Evolutionary conservation across 2,797 vertebrate genomes (phyloP), one percentile per base, ranked within the genome.

Genomic region (Lepus oiostolus): DNA sequence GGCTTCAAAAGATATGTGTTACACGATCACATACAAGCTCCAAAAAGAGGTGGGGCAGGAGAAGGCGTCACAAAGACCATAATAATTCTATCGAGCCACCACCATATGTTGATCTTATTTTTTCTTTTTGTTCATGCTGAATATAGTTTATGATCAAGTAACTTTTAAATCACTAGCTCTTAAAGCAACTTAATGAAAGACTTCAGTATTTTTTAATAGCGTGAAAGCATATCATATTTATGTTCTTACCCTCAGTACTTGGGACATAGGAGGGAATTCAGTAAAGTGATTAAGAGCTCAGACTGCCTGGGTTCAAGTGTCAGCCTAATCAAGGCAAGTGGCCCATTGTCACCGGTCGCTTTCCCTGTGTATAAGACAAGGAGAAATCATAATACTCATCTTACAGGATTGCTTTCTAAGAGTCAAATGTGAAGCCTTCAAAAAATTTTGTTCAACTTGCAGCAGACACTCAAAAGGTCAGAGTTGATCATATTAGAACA

Each of bases 261-360:
- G 71, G 47, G 83, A 65, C 24, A 7, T 72, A 24, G 38, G 47
- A 75, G 62, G 72, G 84, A 77, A 81, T 83, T 81, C 30, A 75
- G 28, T 72, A 47, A 54, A 86, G 68, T 26, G 42, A 82, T 88
- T 67, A 70, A 93, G 52, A 84, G 72, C 92, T 88, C 80, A 93
- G 77, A 74, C 85, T 35, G 65, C 88, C 67, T 72, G 82, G 28
- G 2, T 60, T 93, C 50, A 67, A 75, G 75, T 72, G 71, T 42
- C 84, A 17, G 35, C 62, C 82, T 71, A 80, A 88, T 58, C 60
- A 76, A 79, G 47, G 82, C 70, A 83, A 47, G 62, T 62, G 35
- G 32, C 42, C 67, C 79, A 42, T 5, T 52, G 62, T 79, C 42
- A n/a, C 42, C 70, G 76, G 79, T 7, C 50, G 38, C 21, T 17